Percentiles rank a stretch among this genome's conserved stretches.
These are phyloP conservation scores for Neoascia interrupta DNA, from an alignment of 2,888 invertebrate genomes.

Conservation along the genomic window DNA sequence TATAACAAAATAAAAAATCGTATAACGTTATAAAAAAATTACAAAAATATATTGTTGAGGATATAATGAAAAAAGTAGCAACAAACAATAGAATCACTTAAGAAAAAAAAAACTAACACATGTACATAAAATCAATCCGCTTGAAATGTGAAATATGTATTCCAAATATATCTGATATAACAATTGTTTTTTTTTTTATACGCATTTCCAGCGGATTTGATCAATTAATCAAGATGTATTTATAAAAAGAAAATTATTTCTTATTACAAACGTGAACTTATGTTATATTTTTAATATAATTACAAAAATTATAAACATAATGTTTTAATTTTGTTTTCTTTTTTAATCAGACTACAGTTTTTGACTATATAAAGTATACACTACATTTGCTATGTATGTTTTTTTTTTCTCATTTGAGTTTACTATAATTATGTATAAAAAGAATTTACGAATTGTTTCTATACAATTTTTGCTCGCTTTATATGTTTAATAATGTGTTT, in stretches of 20 bases:
- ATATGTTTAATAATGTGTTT: constrained; percentile 22
- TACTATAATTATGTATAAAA: constrained; percentile 60
- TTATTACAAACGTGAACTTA: constrained; percentile 31
- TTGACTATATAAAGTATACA: constrained; percentile 63
- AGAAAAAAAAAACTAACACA: constrained; percentile 28
- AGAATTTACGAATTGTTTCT: constrained; percentile 46
- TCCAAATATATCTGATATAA: constrained; percentile 16
- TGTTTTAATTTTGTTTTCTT: constrained; percentile 16
- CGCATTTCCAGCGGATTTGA: constrained; percentile 5
- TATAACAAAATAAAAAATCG: constrained; percentile 52
- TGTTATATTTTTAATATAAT: background rate
- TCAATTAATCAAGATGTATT: constrained; percentile 34
- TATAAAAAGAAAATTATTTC: constrained; percentile 49
- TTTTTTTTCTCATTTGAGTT: constrained; percentile 26
- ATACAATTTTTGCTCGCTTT: constrained; percentile 39
- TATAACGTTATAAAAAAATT: constrained; percentile 38
- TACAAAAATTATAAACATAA: constrained; percentile 30
- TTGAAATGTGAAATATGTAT: no score
- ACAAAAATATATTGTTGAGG: constrained; percentile 38
- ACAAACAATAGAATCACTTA: constrained; percentile 35
- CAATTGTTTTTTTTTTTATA: constrained; percentile 1
- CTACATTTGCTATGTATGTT: constrained; percentile 47
- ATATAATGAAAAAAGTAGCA: constrained; percentile 43
- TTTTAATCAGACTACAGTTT: constrained; percentile 65
- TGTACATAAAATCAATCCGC: constrained; percentile 35